These are phyloP conservation scores for Orchestes rusci DNA, from an alignment of 2,888 invertebrate genomes.

Conservation along the genomic window DNA sequence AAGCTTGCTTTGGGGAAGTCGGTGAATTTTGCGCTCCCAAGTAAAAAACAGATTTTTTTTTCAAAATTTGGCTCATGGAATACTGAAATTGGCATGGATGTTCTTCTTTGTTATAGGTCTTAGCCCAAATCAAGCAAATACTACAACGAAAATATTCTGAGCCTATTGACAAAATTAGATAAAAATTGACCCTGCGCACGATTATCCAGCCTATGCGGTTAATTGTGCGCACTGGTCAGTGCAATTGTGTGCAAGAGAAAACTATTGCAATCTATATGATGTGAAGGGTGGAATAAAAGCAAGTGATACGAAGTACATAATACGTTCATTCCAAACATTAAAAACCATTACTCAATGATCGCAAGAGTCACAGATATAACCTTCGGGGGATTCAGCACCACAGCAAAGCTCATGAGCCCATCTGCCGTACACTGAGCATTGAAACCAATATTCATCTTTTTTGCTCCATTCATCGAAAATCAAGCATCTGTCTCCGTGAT, in stretches of 20 bases:
- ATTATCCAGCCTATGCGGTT: neutral
- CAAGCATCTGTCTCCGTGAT: neutral
- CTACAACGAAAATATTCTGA: neutral
- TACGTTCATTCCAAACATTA: slow-evolving; percentile 1
- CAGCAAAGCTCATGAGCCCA: neutral
- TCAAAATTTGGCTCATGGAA: neutral
- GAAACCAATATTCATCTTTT: neutral
- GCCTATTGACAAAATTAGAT: neutral
- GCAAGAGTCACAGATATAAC: neutral
- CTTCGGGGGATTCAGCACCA: neutral
- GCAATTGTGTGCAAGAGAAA: neutral
- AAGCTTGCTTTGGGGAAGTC: no score
- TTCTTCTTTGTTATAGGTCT: neutral
- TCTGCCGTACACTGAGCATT: neutral
- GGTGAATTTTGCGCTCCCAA: slow-evolving; percentile 1
- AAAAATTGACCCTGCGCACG: neutral
- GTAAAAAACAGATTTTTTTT: neutral
- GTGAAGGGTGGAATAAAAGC: neutral
- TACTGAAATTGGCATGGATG: neutral
- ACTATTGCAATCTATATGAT: neutral
- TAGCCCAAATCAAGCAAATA: neutral
- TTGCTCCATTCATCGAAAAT: neutral
- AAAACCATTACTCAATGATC: neutral
- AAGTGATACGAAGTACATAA: slow-evolving; percentile 3
- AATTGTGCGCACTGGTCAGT: neutral